Evolutionary conservation across 2,888 invertebrate species (phyloP), one percentile per base, ranked within the genome.

Genomic region (Orthosia gracilis): DNA sequence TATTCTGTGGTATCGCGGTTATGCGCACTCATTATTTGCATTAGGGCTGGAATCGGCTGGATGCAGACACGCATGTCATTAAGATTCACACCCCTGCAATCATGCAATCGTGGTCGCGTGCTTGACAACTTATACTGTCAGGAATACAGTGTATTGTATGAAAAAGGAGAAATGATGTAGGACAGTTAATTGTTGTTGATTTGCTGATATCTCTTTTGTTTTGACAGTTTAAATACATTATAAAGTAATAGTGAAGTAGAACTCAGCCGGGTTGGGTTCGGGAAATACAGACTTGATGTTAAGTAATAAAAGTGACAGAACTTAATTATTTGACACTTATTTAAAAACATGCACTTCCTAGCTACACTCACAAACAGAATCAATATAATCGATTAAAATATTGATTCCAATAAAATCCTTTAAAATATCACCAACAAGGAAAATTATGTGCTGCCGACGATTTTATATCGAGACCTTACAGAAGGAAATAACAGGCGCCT

Each of bases 401-500:
- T 47, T 17, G 45, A 63, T 59, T 47, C 13, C 50, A 75, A 58
- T 77, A 76, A 64, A 67, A 81, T 81, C 45, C n/a, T 64, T 64
- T 78, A 52, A 52, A 75, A 79, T 55, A 75, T 83, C 57, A 58
- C 66, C 73, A 73, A 80, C 76, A 76, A 83, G 80, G 82, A 84
- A 82, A 84, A 84, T 67, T 59, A 18, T 55, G 50, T 58, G 66
- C 62, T 45, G 4, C 55, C 26, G 49, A 45, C 23, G 66, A 73
- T 69, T 65, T 69, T 63, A 70, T 70, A 57, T 54, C 18, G 62
- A 80, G 84, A 76, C 80, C 76, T 80, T 82, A 76, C 65, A 78
- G 61, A 80, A 80, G 71, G 76, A 77, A 80, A 86, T 84, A 77
- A 73, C 45, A 55, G 31, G 67, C 80, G 74, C 82, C 79, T 75